Base-by-base conservation (phyloP, 2,113 vertebrate species). In the Setophaga coronata region DNA sequence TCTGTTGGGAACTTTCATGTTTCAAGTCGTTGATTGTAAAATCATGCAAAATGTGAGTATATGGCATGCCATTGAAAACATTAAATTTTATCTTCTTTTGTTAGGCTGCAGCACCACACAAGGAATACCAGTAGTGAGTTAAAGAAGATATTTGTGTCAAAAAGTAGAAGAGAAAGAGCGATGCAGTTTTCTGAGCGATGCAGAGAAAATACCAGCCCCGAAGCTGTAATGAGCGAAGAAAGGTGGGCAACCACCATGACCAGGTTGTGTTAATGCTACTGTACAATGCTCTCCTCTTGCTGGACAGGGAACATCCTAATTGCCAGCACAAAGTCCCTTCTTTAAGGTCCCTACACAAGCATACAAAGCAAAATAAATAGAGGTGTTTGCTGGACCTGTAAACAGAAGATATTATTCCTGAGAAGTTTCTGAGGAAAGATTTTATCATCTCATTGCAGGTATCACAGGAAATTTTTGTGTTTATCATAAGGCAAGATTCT, bases 291-390 rank as follows among this genome's bases (percentile, higher is more conserved):
- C 14, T 36, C 15, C 28, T 76, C 43, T 51, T 76, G 16, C 18
- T 7, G 5, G n/a, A 70, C 14, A 72, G 4, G 61, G 5, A 18
- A 18, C 0, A 0, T 24, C 38, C 19, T 40, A 19, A 71, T 51
- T 24, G 31, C 15, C 28, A 53, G 21, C 6, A 65, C 6, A 12
- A 74, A 82, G 13, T 18, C 53, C 20, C 13, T 85, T 76, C 51
- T 58, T 38, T 33, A 28, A 11, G 10, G 6, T 62, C 8, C 28
- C 33, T 53, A 20, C 50, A 26, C 3, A 40, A 69, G 2, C 7
- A 25, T 17, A 7, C 2, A 73, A 73, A 86, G 9, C 12, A 78
- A 23, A 82, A 38, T 58, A 57, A 74, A 28, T 10, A 38, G 33
- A 79, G 3, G 25, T 36, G 7, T 31, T 88, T 82, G 3, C 13